Evolutionary conservation across 2,888 invertebrate genomes (phyloP).

Genomic region (Anaspis maculata): DNA sequence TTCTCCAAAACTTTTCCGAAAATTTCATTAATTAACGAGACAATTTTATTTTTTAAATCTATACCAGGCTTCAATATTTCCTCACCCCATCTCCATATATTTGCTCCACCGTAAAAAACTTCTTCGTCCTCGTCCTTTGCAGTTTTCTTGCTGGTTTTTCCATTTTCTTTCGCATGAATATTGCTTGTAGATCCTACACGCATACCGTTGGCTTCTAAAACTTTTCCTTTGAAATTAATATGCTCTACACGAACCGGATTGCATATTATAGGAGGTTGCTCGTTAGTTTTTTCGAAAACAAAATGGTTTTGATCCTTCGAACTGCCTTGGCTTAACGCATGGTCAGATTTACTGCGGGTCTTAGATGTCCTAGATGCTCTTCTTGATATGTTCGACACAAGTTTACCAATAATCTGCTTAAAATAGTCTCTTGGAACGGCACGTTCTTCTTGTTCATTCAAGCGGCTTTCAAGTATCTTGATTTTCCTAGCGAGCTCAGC

Average conservation of each 20-base stretch:
- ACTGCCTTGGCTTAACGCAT: too few relatives aligned
- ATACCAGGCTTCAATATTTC: slow-evolving; percentile 34
- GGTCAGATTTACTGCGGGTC: too few relatives aligned
- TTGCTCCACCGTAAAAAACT: slow-evolving; percentile 5
- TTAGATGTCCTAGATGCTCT: too few relatives aligned
- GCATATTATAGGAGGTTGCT: too few relatives aligned
- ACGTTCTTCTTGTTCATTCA: slow-evolving; percentile 33
- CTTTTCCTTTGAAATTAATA: neutral
- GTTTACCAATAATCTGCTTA: slow-evolving; percentile 35
- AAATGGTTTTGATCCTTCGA: slow-evolving; percentile 3
- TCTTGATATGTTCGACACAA: slow-evolving; percentile 24
- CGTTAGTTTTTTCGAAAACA: neutral
- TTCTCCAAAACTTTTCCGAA: slow-evolving; percentile 13
- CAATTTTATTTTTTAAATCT: slow-evolving; percentile 34
- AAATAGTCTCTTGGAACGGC: slow-evolving; percentile 38
- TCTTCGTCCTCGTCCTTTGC: slow-evolving; percentile 7
- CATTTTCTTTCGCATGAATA: too few relatives aligned
- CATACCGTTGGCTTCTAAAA: neutral
- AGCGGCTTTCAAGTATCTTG: slow-evolving; percentile 29
- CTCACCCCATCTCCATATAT: slow-evolving; percentile 34
- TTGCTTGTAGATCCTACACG: too few relatives aligned
- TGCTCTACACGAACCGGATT: too few relatives aligned
- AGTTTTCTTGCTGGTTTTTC: slow-evolving; percentile 9
- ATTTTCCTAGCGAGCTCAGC: slow-evolving; percentile 26
- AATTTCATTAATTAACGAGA: slow-evolving; percentile 28